Base-by-base conservation (phyloP, 2,797 vertebrate genomes). In the Hypotaenidia philippensis region DNA sequence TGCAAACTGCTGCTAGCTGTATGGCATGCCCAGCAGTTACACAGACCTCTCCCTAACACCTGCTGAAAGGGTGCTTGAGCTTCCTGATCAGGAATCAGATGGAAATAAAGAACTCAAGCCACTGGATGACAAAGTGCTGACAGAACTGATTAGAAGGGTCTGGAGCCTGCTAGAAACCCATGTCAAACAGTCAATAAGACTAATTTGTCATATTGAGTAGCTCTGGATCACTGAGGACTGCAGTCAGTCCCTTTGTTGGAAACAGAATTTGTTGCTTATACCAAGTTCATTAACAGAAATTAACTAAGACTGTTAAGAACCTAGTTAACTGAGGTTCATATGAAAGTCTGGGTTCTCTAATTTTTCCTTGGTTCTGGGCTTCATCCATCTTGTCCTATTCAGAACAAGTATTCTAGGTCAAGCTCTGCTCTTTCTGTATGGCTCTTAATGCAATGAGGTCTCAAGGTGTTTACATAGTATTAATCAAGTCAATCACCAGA, bases 401-500 rank as follows among this genome's bases (percentile, higher is more conserved):
- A 75, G 34, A 87, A 75, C 45, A 83, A 94, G 81, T 25, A 36
- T 44, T 87, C 68, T 52, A 78, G 75, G 89, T 57, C 63, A 87
- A 91, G 47, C n/a, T 64, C 44, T 57, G 23, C 56, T 77, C 41
- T 81, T 87, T 65, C 50, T 66, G 10, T 84, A 64, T 53, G 82
- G 68, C 68, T 68, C 49, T 53, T 69, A 63, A 86, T 84, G 40
- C 5, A 27, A 76, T 72, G 87, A 92, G 21, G 23, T 93, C 84
- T 95, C 69, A 57, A 83, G 61, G 36, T 89, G 41, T 81, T 93
- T 91, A 75, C 79, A 72, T 45, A 92, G 79, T 95, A 91, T 95
- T 93, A 95, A 96, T 95, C 89, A 93, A 91, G 83, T 95, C 82
- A 71, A 44, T 96, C 85, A 87, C 87, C 79, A 72, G 87, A 95